phyloP scores from a whole-genome alignment of 2,888 invertebrate genomes.

The Parapristionchus giblindavisi region DNA sequence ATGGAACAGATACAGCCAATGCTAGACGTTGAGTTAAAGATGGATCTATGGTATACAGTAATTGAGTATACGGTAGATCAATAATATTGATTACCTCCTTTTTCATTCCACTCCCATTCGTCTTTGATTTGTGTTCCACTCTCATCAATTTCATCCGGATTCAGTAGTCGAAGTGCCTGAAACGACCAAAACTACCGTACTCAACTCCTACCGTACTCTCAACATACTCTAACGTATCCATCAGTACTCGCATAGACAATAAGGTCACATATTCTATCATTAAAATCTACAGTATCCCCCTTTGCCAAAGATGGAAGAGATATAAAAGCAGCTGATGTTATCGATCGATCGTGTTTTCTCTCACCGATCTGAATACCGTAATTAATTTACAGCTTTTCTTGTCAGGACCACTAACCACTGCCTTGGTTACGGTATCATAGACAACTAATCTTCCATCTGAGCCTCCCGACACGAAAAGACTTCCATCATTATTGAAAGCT shows the following conservation, averaged over 20 bases:
- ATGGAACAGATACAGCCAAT: neutral
- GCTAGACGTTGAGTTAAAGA: conserved; percentile 18
- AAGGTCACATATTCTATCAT: neutral
- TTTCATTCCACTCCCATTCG: conserved; percentile 3
- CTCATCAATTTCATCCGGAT: neutral
- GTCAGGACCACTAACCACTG: neutral
- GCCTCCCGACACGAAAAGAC: neutral
- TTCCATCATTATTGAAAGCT: conserved; percentile 2
- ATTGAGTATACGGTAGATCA: no score
- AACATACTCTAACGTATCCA: neutral
- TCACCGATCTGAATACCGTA: neutral
- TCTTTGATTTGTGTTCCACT: neutral
- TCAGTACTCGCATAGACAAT: conserved; percentile 8
- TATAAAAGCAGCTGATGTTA: neutral
- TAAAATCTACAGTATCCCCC: neutral
- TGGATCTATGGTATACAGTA: no score
- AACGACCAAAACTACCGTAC: neutral
- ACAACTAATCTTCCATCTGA: conserved; percentile 10
- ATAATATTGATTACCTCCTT: neutral
- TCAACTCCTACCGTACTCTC: neutral
- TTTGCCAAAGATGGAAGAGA: neutral
- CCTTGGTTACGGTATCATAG: neutral
- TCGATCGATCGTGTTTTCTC: neutral
- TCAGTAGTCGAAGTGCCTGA: neutral
- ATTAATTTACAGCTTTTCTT: neutral